Conservation (phyloP, 2,888 invertebrate species). For the Drosophila suboccidentalis region DNA sequence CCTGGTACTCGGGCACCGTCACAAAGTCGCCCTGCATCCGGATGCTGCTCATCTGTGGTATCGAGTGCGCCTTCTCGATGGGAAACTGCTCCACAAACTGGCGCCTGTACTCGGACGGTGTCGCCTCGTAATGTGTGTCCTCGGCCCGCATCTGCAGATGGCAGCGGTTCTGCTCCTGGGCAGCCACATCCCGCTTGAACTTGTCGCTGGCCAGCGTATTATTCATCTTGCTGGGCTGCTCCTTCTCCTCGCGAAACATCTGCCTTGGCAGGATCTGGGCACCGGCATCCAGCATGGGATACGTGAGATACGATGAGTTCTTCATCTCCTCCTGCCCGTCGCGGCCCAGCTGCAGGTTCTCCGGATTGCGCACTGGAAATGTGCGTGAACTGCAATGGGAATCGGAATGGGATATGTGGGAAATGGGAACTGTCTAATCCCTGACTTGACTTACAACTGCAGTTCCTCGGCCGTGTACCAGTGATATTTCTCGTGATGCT, state of each 20-base stretch:
- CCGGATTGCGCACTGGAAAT: constrained; percentile 80
- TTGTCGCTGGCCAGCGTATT: constrained; percentile 65
- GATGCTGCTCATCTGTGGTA: constrained; percentile 85
- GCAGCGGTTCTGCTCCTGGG: constrained; percentile 71
- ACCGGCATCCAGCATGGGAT: constrained; percentile 82
- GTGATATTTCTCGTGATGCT: constrained; percentile 84
- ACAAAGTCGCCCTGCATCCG: constrained; percentile 83
- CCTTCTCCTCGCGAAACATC: constrained; percentile 73
- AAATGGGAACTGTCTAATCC: background rate
- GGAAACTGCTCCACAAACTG: constrained; percentile 83
- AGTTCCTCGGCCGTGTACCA: constrained; percentile 84
- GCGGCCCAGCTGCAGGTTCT: constrained; percentile 76
- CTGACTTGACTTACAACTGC: constrained; percentile 69
- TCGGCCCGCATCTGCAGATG: constrained; percentile 75
- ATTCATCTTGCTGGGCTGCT: constrained; percentile 17
- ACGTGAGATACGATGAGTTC: constrained; percentile 80
- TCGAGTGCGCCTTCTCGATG: constrained; percentile 84
- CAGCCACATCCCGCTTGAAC: constrained; percentile 70
- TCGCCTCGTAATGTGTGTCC: constrained; percentile 63
- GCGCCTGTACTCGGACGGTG: constrained; percentile 84
- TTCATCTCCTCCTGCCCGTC: constrained; percentile 64
- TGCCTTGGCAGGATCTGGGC: constrained; percentile 82
- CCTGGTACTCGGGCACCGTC: constrained; percentile 84
- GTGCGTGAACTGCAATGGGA: constrained; percentile 76
- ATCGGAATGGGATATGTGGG: background rate